Base-by-base conservation (phyloP, 2,888 invertebrate species). In the Megamerina dolium region DNA sequence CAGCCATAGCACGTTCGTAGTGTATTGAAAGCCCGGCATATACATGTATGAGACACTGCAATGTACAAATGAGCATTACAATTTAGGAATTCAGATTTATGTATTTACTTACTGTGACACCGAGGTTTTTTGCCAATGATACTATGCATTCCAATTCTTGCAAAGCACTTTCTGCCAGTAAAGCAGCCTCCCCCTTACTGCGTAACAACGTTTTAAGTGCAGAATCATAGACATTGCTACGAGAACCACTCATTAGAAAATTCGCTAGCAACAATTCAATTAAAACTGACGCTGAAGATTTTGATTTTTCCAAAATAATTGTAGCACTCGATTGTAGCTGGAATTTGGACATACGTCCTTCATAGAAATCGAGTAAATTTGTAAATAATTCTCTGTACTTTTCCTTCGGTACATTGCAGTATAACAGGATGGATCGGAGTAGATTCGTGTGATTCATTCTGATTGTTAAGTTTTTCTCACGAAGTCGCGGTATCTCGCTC, bases 381-480 rank as follows among this genome's bases (percentile, higher is more conserved):
- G 60, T 64, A 42, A 68, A 69, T 4, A 73, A 49, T 5, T 63
- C 53, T 3, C 50, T 46, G 56, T 80, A 79, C 49, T 81, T 81
- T 37, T 79, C 80, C 17, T 78, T 76, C 8, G 87, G 83, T 4
- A 95, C 83, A 4, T 87, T 88, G 58, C 85, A 88, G 49, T 87
- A 82, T 41, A 87, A 70, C 10, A 95, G 74, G 43, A 93, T 77
- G 0, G 87, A 84, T 53, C 82, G 77, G 46, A 92, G 63, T 5
- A 93, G 67, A 29, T 79, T 80, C 0, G 85, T 84, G 58, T 93
- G 92, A 65, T 90, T 92, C 46, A 93, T 66, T 41, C 83, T 80
- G 43, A 91, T 77, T 8, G 77, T 71, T 43, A 85, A 81, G 60
- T 81, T 81, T 30, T 82, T 77, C 26, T 78, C 79, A 43, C 78